Evolutionary conservation across 2,888 invertebrate genomes (phyloP).

Genomic region (Cactoblastis cactorum): DNA sequence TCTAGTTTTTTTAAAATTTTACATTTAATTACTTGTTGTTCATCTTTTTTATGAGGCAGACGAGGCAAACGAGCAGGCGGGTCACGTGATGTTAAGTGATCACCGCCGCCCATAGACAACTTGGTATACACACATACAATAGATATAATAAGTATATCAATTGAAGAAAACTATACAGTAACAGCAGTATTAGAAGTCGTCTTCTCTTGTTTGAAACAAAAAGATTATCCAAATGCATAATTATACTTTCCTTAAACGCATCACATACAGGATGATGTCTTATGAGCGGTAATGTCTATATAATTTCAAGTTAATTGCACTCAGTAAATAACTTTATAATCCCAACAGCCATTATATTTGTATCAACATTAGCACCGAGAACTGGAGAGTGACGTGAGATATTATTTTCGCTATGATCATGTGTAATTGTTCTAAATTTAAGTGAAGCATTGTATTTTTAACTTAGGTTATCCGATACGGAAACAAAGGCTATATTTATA

Average conservation of each 20-base stretch:
- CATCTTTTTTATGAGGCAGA: too few species aligned
- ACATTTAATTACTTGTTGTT: too few species aligned
- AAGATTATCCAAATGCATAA: not conserved
- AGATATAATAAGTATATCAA: too few species aligned
- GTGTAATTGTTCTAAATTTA: constrained; percentile 6
- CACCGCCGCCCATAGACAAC: too few species aligned
- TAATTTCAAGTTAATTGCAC: constrained; percentile 54
- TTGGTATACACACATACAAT: too few species aligned
- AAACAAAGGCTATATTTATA: not conserved
- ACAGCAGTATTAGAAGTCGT: too few species aligned
- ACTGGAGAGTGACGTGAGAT: constrained; percentile 22
- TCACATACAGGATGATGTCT: constrained; percentile 6
- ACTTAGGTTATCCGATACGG: not conserved
- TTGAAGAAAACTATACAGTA: too few species aligned
- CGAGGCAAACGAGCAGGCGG: too few species aligned
- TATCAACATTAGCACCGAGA: constrained; percentile 32
- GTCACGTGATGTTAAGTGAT: too few species aligned
- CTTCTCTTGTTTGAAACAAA: not conserved
- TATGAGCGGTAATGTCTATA: constrained; percentile 44
- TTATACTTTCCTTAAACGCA: not conserved
- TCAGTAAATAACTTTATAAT: constrained; percentile 51
- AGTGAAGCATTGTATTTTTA: not conserved
- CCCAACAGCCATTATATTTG: constrained; percentile 40
- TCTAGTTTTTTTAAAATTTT: too few species aligned
- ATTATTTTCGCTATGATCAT: constrained; percentile 14